Percentiles rank a stretch among this genome's conserved stretches.
Evolutionary conservation across 2,888 invertebrate genomes (phyloP).

Genomic region (Drosophila differens): DNA sequence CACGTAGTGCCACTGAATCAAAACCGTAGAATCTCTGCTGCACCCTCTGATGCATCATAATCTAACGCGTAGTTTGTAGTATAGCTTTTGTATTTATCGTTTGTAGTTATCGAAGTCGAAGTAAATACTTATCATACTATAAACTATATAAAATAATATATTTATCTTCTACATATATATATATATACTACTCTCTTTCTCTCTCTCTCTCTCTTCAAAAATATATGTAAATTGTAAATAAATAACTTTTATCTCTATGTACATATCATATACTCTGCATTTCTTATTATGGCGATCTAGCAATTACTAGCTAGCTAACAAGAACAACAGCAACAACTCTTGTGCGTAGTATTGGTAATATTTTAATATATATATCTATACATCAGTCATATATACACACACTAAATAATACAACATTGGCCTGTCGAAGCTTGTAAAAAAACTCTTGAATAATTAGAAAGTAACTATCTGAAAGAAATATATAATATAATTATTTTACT

Average conservation of each 20-base stretch:
- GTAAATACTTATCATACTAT: slow-evolving; percentile 23
- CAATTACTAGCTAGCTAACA: slow-evolving; percentile 54
- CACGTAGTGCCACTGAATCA: slow-evolving; percentile 59
- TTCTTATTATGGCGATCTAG: slow-evolving; percentile 60
- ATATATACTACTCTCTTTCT: slow-evolving; percentile 55
- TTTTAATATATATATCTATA: slow-evolving; percentile 13
- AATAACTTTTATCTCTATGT: slow-evolving; percentile 65
- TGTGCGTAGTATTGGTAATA: slow-evolving; percentile 72
- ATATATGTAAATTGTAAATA: slow-evolving; percentile 72
- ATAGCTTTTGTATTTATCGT: slow-evolving; percentile 46
- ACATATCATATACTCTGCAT: slow-evolving; percentile 68
- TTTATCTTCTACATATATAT: slow-evolving; percentile 34
- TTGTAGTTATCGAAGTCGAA: slow-evolving; percentile 40
- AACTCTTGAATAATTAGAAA: slow-evolving; percentile 20
- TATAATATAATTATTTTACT: not conserved
- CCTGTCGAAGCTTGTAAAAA: slow-evolving; percentile 9
- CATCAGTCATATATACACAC: not conserved
- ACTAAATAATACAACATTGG: slow-evolving; percentile 4
- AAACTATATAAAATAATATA: slow-evolving; percentile 22
- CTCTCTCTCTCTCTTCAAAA: slow-evolving; percentile 37
- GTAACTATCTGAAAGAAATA: not conserved
- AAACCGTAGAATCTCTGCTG: slow-evolving; percentile 52
- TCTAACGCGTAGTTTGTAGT: slow-evolving; percentile 50
- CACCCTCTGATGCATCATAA: slow-evolving; percentile 46
- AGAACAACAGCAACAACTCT: slow-evolving; percentile 67